Evolutionary conservation across 2,113 vertebrate genomes (phyloP).

Genomic region (Prochilodus magdalenae): DNA sequence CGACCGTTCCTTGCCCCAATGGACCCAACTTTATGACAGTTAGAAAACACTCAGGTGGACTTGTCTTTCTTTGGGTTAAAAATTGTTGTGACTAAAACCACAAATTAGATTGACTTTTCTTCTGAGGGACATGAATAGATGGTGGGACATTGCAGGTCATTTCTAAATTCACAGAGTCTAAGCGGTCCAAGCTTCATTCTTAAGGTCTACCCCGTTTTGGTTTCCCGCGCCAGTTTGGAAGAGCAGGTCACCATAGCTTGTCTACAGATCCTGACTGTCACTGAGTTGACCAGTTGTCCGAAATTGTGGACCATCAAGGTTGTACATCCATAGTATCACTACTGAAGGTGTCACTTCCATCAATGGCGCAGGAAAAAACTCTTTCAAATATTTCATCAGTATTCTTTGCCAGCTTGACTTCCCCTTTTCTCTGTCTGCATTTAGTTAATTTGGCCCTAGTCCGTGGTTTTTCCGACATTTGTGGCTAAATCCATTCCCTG

Average conservation of each 20-base stretch:
- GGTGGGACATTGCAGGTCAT: neutral
- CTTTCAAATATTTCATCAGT: neutral
- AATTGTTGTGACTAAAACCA: neutral
- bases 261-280: neutral
- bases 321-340: neutral
- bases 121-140: neutral
- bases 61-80: neutral
- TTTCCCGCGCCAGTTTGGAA: neutral
- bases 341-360: neutral
- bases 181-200: neutral
- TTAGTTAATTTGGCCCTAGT: too few species aligned
- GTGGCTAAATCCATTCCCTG: neutral
- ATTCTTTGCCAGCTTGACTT: too few species aligned
- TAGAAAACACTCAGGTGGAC: neutral
- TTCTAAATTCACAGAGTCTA: neutral
- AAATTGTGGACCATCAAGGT: neutral
- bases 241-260: neutral
- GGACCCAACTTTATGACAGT: neutral
- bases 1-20: too few species aligned
- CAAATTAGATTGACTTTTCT: neutral
- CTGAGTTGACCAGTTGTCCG: neutral
- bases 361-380: neutral
- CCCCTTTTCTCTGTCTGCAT: too few species aligned
- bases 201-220: neutral
- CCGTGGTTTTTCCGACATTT: too few species aligned